A percentile compares a stretch with the other conserved stretches of the same genome.
phyloP scores from a whole-genome alignment of 53 echinoderm and acorn worm species.

The Henricia sp. region DNA sequence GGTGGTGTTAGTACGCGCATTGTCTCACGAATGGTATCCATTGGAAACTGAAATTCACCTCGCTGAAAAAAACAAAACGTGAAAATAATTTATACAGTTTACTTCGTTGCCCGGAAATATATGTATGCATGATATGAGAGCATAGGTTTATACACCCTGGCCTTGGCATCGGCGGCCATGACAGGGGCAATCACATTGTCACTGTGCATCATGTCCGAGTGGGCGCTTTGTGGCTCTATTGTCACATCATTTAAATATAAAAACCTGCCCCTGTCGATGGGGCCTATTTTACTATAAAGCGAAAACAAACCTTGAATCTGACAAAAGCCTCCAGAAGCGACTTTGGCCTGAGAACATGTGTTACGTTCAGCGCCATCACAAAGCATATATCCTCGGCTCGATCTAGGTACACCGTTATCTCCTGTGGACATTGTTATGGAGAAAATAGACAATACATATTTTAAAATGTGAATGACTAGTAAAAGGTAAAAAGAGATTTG shows the following conservation, averaged over 20 bases:
- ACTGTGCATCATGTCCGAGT: too few relatives aligned
- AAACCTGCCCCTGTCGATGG: too few relatives aligned
- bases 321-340: slow-evolving; percentile 50
- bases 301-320: slow-evolving; percentile 52
- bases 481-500: too few relatives aligned
- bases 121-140: not conserved
- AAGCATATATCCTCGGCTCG: slow-evolving; percentile 41
- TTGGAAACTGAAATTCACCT: slow-evolving; percentile 47
- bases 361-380: slow-evolving; percentile 58
- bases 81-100: not conserved
- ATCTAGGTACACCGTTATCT: slow-evolving; percentile 63
- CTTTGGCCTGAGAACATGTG: slow-evolving; percentile 45
- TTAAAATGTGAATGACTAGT: too few relatives aligned
- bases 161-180: not conserved
- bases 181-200: too few relatives aligned
- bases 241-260: too few relatives aligned
- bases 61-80: slow-evolving; percentile 44
- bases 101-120: too few relatives aligned
- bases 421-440: too few relatives aligned
- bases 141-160: not conserved
- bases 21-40: slow-evolving; percentile 47
- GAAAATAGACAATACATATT: too few relatives aligned
- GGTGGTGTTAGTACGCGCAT: slow-evolving; percentile 56
- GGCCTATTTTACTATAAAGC: not conserved
- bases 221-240: too few relatives aligned